These are phyloP conservation scores for Brachyhypopomus occidentalis DNA, from an alignment of 2,113 vertebrate species.

Conservation along the genomic window DNA sequence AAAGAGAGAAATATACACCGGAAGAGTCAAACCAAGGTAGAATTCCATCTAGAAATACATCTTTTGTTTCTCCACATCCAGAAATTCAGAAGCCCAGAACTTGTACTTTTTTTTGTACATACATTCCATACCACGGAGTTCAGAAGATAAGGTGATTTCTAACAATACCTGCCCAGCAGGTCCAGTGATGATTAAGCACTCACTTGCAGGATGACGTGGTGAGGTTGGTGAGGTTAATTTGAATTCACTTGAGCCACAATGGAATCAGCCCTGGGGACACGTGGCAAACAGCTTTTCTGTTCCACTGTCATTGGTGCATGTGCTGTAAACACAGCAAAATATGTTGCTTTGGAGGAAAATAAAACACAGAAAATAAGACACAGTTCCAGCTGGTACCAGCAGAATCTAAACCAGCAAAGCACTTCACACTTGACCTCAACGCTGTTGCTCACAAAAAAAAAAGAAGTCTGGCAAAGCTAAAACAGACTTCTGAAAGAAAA, in stretches of 20 bases:
- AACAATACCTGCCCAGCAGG: not conserved
- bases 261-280: not conserved
- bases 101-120: not conserved
- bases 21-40: too few species aligned
- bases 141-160: conserved; percentile 8
- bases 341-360: not conserved
- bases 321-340: not conserved
- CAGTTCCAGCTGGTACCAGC: too few species aligned
- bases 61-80: not conserved
- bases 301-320: not conserved
- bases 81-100: not conserved
- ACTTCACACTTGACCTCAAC: not conserved
- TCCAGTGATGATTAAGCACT: conserved; percentile 25
- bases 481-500: not conserved
- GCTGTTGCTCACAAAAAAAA: not conserved
- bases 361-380: too few species aligned
- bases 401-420: too few species aligned
- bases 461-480: not conserved
- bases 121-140: not conserved
- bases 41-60: too few species aligned
- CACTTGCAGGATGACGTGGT: not conserved
- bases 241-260: not conserved
- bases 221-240: not conserved
- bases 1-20: too few species aligned
- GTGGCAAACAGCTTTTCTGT: not conserved